Conservation (phyloP, 2,888 invertebrate species). For the Tipula vernalis region DNA sequence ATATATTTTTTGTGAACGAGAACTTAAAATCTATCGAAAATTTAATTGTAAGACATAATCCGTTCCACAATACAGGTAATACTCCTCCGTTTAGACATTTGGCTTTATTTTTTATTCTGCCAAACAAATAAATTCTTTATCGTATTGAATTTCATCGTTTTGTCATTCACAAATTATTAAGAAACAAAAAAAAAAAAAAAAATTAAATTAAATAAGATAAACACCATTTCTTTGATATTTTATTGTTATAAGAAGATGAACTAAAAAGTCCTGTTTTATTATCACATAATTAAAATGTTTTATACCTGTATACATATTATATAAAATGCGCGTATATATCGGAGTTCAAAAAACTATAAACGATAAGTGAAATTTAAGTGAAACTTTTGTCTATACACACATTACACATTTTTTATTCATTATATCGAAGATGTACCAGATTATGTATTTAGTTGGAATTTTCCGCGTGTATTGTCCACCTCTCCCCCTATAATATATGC, state of each 20-base stretch:
- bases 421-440: not conserved
- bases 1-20: too few relatives aligned
- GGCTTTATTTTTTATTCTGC: not conserved
- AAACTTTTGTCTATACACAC: not conserved
- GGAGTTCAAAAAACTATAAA: not conserved
- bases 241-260: not conserved
- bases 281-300: not conserved
- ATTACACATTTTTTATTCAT: not conserved
- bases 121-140: not conserved
- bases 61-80: not conserved
- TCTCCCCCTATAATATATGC: not conserved
- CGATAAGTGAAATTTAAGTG: not conserved
- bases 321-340: not conserved
- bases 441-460: not conserved
- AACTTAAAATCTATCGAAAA: too few relatives aligned
- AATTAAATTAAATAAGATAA: not conserved
- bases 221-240: not conserved
- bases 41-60: not conserved
- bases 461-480: not conserved
- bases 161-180: not conserved
- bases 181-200: too few relatives aligned
- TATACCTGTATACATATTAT: not conserved
- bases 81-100: not conserved
- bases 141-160: not conserved
- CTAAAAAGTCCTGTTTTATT: not conserved